These are phyloP conservation scores for Herpetotheres cachinnans DNA, from an alignment of 2,113 vertebrate genomes.

Conservation along the genomic window DNA sequence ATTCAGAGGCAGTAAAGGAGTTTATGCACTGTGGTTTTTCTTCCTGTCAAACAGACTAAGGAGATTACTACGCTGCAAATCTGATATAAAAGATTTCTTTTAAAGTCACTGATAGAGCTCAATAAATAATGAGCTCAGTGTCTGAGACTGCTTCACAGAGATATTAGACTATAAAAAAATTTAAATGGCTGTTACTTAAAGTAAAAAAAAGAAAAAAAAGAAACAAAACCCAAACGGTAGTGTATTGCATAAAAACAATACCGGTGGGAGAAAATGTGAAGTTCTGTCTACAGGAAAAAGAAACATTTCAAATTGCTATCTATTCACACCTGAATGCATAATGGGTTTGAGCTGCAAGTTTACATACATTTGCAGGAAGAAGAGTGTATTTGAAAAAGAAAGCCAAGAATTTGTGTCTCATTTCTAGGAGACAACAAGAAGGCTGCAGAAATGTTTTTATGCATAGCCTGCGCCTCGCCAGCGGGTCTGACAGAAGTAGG, in stretches of 20 bases:
- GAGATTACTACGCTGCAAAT: background rate
- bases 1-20: background rate
- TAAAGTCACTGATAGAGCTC: background rate
- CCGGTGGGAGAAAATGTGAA: background rate
- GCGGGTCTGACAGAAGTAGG: background rate
- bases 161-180: background rate
- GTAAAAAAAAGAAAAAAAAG: background rate
- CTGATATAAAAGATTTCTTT: conserved; percentile 23
- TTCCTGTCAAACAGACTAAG: background rate
- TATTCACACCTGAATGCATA: background rate
- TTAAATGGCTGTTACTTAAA: background rate
- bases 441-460: background rate
- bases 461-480: accelerated
- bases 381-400: background rate
- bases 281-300: background rate
- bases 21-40: background rate
- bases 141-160: background rate
- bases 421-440: background rate
- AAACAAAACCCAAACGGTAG: background rate
- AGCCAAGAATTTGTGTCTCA: background rate
- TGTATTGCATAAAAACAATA: background rate
- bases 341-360: background rate
- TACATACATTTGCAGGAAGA: background rate
- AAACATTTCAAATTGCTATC: background rate
- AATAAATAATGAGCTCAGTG: background rate